Conservation (phyloP, 2,888 invertebrate species). For the Eupithecia exiguata region DNA sequence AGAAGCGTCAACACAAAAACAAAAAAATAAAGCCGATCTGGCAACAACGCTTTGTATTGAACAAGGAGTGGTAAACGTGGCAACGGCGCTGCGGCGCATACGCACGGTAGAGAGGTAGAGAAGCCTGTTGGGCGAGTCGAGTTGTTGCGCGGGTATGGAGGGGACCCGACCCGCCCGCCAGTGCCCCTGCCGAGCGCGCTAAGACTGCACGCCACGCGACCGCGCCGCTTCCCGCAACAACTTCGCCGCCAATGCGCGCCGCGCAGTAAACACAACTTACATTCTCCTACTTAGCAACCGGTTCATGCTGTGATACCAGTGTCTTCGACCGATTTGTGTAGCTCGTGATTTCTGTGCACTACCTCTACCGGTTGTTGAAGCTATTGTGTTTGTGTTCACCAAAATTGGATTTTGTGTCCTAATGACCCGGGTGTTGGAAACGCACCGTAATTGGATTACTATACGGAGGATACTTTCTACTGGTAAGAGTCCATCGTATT, state of each 20-base stretch:
- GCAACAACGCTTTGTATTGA: conserved; percentile 71
- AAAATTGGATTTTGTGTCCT: conserved; percentile 50
- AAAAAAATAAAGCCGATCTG: conserved; percentile 68
- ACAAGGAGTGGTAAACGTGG: conserved; percentile 62
- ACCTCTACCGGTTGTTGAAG: conserved; percentile 51
- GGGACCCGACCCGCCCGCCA: conserved; percentile 58
- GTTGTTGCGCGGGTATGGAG: conserved; percentile 54
- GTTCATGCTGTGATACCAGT: conserved; percentile 55
- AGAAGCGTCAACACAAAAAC: conserved; percentile 75
- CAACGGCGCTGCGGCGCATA: conserved; percentile 69
- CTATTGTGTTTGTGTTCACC: conserved; percentile 54
- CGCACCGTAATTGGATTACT: conserved; percentile 68
- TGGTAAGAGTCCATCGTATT: conserved; percentile 56
- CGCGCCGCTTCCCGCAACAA: conserved; percentile 47
- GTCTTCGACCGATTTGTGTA: conserved; percentile 60
- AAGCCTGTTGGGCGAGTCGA: conserved; percentile 74
- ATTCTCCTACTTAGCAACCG: conserved; percentile 73
- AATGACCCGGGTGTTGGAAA: conserved; percentile 62
- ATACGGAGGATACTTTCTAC: conserved; percentile 56
- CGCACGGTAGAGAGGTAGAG: conserved; percentile 64
- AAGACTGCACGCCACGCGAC: conserved; percentile 60
- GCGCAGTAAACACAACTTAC: conserved; percentile 59
- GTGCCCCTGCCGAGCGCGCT: conserved; percentile 71
- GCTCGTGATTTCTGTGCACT: conserved; percentile 64
- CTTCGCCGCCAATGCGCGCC: conserved; percentile 50